phyloP scores from a whole-genome alignment of 2,888 invertebrate genomes.

The Epirrhoe tristata region DNA sequence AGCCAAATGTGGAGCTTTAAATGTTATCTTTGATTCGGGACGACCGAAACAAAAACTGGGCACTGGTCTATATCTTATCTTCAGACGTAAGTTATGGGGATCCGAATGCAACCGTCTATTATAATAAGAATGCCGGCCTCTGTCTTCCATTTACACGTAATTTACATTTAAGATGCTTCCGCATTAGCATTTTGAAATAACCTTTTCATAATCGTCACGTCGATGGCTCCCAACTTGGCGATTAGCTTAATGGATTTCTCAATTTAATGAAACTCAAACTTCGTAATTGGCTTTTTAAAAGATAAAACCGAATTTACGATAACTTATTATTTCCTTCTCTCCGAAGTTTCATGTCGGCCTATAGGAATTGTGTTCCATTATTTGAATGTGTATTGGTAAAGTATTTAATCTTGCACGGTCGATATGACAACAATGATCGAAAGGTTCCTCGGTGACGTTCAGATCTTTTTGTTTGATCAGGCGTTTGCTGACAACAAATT shows the following conservation, averaged over 20 bases:
- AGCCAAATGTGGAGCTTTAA: constrained; percentile 43
- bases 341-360: constrained; percentile 36
- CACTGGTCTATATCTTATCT: constrained; percentile 67
- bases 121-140: constrained; percentile 65
- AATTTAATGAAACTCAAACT: constrained; percentile 78
- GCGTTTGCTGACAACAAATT: constrained; percentile 83
- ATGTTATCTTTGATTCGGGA: constrained; percentile 48
- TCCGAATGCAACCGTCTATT: constrained; percentile 65
- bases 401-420: constrained; percentile 66
- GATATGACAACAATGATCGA: constrained; percentile 66
- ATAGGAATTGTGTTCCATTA: constrained; percentile 52
- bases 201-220: constrained; percentile 80
- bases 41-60: constrained; percentile 63
- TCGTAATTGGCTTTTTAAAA: constrained; percentile 76
- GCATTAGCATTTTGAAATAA: constrained; percentile 79
- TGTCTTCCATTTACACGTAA: constrained; percentile 76
- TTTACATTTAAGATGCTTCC: constrained; percentile 75
- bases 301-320: constrained; percentile 71
- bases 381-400: constrained; percentile 59
- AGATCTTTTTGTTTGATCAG: constrained; percentile 83
- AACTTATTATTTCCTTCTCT: constrained; percentile 53
- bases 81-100: constrained; percentile 69
- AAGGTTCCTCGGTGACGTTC: constrained; percentile 69
- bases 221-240: constrained; percentile 74
- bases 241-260: constrained; percentile 82